Evolutionary conservation across 2,113 vertebrate genomes (phyloP).

Genomic region (Pristiophorus japonicus): DNA sequence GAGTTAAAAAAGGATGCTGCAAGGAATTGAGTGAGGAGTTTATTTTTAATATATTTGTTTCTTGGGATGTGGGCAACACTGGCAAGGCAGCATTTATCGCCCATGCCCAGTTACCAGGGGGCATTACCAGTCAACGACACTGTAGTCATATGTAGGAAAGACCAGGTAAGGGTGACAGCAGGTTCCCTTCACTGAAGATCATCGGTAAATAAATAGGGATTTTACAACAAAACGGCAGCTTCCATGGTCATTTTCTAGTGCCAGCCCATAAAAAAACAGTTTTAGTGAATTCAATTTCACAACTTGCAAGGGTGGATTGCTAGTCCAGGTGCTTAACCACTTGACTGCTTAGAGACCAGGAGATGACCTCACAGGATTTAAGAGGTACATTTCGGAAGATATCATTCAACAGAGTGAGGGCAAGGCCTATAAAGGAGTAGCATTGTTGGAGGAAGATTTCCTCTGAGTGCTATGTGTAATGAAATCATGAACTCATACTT

Average conservation of each 20-base stretch:
- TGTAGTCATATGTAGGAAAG: background rate
- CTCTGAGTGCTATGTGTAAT: background rate
- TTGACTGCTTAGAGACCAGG: background rate
- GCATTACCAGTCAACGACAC: background rate
- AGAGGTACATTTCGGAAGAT: background rate
- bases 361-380: background rate
- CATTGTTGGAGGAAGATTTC: background rate
- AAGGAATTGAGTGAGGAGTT: background rate
- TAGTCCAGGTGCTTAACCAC: background rate
- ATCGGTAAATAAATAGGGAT: background rate
- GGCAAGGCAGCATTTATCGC: background rate
- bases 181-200: background rate
- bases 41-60: background rate
- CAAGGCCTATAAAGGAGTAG: background rate
- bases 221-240: background rate
- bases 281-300: background rate
- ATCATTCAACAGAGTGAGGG: background rate
- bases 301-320: background rate
- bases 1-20: background rate
- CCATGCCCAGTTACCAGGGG: background rate
- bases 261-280: background rate
- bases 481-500: background rate
- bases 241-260: background rate
- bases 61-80: background rate
- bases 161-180: background rate